Conservation (phyloP, 2,113 vertebrate genomes). For the Lasiurus borealis region DNA sequence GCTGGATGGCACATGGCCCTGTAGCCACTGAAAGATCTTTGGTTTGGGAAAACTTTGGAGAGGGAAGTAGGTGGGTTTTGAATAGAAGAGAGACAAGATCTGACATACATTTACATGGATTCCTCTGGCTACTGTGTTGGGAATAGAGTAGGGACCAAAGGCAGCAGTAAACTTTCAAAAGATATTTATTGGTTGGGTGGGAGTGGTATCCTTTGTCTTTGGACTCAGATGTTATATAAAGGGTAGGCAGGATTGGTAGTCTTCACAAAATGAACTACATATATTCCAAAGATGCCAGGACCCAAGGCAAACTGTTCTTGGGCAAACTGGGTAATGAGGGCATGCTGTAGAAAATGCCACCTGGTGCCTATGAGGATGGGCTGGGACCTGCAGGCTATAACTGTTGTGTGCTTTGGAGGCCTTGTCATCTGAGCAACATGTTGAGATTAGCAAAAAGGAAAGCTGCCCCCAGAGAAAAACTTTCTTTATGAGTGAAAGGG, state of each 20-base stretch:
- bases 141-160: background rate
- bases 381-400: background rate
- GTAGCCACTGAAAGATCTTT: background rate
- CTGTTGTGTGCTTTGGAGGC: background rate
- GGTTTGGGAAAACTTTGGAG: background rate
- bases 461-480: background rate
- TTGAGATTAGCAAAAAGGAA: background rate
- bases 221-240: background rate
- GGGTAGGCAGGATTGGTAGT: background rate
- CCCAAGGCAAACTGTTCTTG: background rate
- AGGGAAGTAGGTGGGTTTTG: background rate
- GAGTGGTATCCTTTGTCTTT: background rate
- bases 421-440: background rate
- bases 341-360: background rate
- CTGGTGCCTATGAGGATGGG: background rate
- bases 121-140: background rate
- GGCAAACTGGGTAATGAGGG: background rate
- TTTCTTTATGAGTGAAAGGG: background rate
- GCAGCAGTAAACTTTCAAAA: background rate
- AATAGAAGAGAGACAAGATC: background rate
- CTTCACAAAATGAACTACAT: background rate
- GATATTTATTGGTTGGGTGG: background rate
- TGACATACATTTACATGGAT: background rate
- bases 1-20: background rate
- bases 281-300: background rate